These are phyloP conservation scores for Nemopilema nomurai DNA, from an alignment of 30 jellyfish, hydroid and myxozoan genomes.

Conservation along the genomic window DNA sequence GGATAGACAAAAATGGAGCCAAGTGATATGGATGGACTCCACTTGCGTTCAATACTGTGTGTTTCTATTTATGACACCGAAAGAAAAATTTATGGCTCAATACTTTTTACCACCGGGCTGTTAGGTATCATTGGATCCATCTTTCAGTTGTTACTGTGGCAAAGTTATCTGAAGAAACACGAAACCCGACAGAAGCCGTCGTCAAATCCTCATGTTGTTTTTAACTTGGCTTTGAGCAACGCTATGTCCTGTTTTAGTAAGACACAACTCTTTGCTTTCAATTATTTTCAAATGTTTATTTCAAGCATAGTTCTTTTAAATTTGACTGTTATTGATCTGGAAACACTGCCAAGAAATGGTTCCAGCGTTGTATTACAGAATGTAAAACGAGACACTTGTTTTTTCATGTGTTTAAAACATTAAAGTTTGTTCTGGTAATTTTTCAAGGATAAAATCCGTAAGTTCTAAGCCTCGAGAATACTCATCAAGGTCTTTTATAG, in stretches of 20 bases:
- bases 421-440: no score
- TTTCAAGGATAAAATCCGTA: no score
- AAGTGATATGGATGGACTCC: conserved; percentile 18
- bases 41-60: conserved; percentile 44
- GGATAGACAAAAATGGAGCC: not conserved
- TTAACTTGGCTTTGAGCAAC: conserved; percentile 49
- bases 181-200: conserved; percentile 71
- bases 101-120: conserved; percentile 11
- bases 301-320: no score
- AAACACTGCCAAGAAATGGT: no score
- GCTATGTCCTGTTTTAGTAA: conserved; percentile 45
- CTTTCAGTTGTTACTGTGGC: conserved; percentile 66
- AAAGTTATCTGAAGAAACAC: conserved; percentile 27
- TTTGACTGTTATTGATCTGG: no score
- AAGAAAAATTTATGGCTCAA: conserved; percentile 22
- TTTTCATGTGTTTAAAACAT: no score
- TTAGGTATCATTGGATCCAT: conserved; percentile 57
- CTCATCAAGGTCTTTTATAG: no score
- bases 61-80: conserved; percentile 5
- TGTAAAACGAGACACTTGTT: no score
- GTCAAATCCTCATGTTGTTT: conserved; percentile 71
- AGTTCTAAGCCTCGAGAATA: no score
- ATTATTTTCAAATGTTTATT: no score
- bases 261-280: not conserved
- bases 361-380: no score